A percentile compares a stretch with the other conserved stretches of the same genome.
phyloP scores from a whole-genome alignment of 2,888 invertebrate species.

The Lasioglossum zephyrum region DNA sequence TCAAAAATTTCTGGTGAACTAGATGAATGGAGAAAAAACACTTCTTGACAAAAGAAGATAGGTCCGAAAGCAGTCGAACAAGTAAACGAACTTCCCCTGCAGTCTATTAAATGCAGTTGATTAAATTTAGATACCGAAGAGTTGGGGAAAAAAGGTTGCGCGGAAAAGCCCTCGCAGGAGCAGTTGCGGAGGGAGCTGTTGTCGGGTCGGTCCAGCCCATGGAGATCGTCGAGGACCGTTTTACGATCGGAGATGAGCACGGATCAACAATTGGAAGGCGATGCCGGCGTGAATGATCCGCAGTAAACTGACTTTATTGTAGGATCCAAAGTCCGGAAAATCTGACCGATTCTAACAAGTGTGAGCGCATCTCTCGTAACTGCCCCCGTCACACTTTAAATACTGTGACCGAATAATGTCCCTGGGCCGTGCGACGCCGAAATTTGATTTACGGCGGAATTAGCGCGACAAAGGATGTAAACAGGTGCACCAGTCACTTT shows the following conservation, averaged over 20 bases:
- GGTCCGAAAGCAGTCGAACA: too few species aligned
- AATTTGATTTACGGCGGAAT: conserved; percentile 66
- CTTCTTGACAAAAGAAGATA: too few species aligned
- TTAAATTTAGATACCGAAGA: not conserved
- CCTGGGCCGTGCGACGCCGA: conserved; percentile 50
- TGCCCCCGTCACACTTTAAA: conserved; percentile 47
- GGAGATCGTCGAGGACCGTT: conserved; percentile 52
- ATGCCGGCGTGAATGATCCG: conserved; percentile 72
- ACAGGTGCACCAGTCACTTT: conserved; percentile 52
- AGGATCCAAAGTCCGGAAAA: conserved; percentile 46
- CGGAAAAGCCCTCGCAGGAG: not conserved
- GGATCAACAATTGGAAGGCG: conserved; percentile 75
- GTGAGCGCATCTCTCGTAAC: conserved; percentile 57
- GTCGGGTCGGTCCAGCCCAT: conserved; percentile 3
- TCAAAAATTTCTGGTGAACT: too few species aligned
- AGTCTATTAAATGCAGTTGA: not conserved
- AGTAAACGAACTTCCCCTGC: too few species aligned
- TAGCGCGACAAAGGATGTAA: conserved; percentile 57
- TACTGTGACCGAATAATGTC: conserved; percentile 57
- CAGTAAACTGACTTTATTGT: conserved; percentile 72
- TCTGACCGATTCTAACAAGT: conserved; percentile 54
- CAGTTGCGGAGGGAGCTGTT: not conserved
- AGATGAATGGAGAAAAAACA: too few species aligned
- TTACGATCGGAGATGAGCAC: conserved; percentile 72
- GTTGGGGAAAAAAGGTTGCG: not conserved